Evolutionary conservation across 2,113 vertebrate species (phyloP).

Genomic region (Thunnus thynnus): DNA sequence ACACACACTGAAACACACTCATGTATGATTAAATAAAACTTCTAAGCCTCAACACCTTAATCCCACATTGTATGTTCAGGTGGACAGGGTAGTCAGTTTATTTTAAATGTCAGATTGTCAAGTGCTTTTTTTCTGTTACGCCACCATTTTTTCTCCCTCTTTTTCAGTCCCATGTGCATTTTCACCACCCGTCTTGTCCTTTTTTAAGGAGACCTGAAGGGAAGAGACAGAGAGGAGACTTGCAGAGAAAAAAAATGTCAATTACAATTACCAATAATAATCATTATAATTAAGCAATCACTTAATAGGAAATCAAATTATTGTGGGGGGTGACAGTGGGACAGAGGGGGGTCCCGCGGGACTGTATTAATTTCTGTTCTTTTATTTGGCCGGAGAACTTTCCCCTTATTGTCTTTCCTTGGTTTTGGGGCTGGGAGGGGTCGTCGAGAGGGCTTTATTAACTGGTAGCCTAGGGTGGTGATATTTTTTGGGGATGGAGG

Average conservation of each 20-base stretch:
- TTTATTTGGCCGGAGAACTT: slow-evolving; percentile 77
- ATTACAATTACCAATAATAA: slow-evolving; percentile 86
- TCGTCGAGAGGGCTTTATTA: slow-evolving; percentile 85
- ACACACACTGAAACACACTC: slow-evolving; percentile 28
- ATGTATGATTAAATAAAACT: slow-evolving; percentile 70
- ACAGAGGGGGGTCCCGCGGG: slow-evolving; percentile 74
- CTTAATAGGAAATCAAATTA: slow-evolving; percentile 87
- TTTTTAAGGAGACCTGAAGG: slow-evolving; percentile 32
- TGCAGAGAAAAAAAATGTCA: slow-evolving; percentile 64
- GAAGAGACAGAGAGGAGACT: slow-evolving; percentile 10
- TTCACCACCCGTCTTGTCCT: slow-evolving; percentile 36
- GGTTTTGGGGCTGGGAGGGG: slow-evolving; percentile 62
- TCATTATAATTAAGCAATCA: slow-evolving; percentile 88
- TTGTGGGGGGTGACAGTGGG: slow-evolving; percentile 75
- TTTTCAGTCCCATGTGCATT: not conserved
- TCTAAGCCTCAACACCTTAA: slow-evolving; percentile 44
- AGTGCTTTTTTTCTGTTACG: not conserved
- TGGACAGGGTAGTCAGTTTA: too few species aligned
- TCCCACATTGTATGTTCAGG: slow-evolving; percentile 22
- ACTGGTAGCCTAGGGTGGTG: slow-evolving; percentile 84
- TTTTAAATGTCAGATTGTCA: slow-evolving; percentile 23
- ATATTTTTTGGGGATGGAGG: slow-evolving; percentile 59
- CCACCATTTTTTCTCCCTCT: not conserved
- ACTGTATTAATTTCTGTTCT: slow-evolving; percentile 83
- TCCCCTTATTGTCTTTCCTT: slow-evolving; percentile 74